These are phyloP conservation scores for Phylloscopus trochilus DNA, from an alignment of 2,113 vertebrate species.

Conservation along the genomic window DNA sequence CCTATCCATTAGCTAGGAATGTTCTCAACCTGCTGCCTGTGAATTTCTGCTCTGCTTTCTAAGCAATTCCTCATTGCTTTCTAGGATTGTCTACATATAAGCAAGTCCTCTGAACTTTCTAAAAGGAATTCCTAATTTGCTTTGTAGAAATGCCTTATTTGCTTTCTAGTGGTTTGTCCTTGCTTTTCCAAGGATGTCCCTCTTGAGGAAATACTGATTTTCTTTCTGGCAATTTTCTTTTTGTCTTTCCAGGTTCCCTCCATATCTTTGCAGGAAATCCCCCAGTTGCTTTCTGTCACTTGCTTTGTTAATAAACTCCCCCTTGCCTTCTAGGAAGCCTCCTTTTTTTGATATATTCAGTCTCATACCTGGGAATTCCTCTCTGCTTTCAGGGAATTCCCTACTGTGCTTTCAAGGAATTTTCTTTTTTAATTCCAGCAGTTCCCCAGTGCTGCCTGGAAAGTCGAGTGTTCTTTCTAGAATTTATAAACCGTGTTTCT, in stretches of 20 bases:
- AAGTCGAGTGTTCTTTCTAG: neutral
- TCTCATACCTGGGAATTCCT: neutral
- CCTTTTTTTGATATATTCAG: neutral
- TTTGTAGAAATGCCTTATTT: neutral
- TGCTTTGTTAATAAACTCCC: neutral
- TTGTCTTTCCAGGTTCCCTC: neutral
- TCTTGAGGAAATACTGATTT: neutral
- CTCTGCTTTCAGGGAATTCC: neutral
- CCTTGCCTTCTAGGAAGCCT: neutral
- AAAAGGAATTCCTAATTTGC: neutral
- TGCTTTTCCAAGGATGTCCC: neutral
- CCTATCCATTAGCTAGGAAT: neutral
- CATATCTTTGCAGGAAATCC: neutral
- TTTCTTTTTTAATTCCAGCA: neutral
- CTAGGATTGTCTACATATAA: neutral
- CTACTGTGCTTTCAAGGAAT: neutral
- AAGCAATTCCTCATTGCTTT: neutral
- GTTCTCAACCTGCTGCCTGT: neutral
- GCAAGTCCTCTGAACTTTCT: neutral
- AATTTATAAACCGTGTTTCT: accelerated
- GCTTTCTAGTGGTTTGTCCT: neutral
- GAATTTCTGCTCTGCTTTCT: neutral
- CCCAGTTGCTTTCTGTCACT: neutral
- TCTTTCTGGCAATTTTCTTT: neutral
- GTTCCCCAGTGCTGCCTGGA: neutral